These are phyloP conservation scores for Danaus melanippus DNA, from an alignment of 1,140 invertebrate species.

Conservation along the genomic window DNA sequence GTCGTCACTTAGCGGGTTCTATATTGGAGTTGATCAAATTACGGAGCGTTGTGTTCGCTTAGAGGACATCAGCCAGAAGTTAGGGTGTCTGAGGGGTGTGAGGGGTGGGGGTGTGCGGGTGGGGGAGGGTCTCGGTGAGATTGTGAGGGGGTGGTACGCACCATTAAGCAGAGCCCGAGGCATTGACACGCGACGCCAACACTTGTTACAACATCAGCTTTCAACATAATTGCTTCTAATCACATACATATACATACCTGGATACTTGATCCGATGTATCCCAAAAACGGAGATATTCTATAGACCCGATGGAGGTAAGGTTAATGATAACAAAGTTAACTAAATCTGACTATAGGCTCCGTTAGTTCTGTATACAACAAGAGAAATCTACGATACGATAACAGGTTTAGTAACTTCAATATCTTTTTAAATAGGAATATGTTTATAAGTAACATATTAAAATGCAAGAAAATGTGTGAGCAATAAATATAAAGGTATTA, in stretches of 20 bases:
- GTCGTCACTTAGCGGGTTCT: conserved; percentile 18
- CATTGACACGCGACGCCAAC: conserved; percentile 49
- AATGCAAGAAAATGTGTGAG: no score
- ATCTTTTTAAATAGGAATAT: no score
- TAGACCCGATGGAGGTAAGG: no score
- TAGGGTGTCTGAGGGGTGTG: conserved; percentile 35
- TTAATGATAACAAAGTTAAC: no score
- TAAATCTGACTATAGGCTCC: no score
- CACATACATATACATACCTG: conserved; percentile 27
- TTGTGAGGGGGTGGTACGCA: conserved; percentile 37
- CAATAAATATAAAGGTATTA: no score
- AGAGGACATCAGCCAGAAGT: conserved; percentile 28
- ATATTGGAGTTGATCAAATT: conserved; percentile 27
- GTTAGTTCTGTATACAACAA: no score
- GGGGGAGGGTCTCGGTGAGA: conserved; percentile 19
- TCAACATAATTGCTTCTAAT: conserved; percentile 61
- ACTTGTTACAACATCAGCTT: conserved; percentile 55
- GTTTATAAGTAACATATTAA: no score
- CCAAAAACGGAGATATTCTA: no score
- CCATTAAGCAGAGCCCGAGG: conserved; percentile 54
- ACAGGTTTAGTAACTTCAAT: no score
- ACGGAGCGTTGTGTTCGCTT: conserved; percentile 23
- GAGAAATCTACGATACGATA: no score
- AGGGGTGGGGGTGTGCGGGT: conserved; percentile 22
- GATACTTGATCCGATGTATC: conserved; percentile 7